phyloP scores from a whole-genome alignment of 2,797 vertebrate species.

The Cheirogaleus major region DNA sequence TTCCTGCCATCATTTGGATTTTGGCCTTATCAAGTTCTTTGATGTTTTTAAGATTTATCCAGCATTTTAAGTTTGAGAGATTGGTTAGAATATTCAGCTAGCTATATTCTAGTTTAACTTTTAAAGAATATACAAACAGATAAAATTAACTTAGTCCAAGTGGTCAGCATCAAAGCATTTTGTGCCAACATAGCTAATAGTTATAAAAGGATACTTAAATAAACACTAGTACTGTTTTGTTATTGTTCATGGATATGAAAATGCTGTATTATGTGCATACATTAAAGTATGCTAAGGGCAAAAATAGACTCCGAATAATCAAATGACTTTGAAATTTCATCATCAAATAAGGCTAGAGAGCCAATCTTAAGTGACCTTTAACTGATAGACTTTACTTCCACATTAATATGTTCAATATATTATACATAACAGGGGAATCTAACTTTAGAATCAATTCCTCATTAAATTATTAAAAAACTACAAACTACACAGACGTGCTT shows the following conservation, averaged over 20 bases:
- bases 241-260: not conserved
- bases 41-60: not conserved
- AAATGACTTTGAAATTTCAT: not conserved
- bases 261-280: not conserved
- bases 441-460: not conserved
- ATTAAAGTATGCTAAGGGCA: not conserved
- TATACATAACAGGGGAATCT: not conserved
- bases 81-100: not conserved
- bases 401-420: not conserved
- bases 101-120: not conserved
- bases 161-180: not conserved
- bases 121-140: constrained; percentile 9
- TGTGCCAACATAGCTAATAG: not conserved
- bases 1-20: not conserved
- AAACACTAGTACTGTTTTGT: not conserved
- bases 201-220: not conserved
- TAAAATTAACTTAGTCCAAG: not conserved
- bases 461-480: not conserved
- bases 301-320: not conserved
- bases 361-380: not conserved
- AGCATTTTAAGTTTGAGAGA: not conserved
- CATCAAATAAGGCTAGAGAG: not conserved
- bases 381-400: not conserved
- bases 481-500: not conserved
- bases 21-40: not conserved